A percentile compares a stretch with the other conserved stretches of the same genome.
Evolutionary conservation across 2,113 vertebrate species (phyloP).

Genomic region (Dunckerocampus dactyliophorus): DNA sequence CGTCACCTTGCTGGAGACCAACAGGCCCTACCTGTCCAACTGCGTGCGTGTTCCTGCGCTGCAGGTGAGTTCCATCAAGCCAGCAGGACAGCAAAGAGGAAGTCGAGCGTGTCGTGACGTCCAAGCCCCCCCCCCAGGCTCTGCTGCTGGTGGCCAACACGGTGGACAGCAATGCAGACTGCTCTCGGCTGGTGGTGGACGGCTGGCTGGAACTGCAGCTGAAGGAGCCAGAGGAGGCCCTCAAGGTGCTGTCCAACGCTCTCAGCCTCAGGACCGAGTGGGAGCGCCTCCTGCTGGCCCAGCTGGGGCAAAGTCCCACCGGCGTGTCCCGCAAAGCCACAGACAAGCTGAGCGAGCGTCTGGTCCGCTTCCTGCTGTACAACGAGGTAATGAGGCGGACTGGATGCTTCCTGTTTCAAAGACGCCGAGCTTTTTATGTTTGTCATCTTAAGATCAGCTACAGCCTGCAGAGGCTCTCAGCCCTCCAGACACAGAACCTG

Average conservation of each 20-base stretch:
- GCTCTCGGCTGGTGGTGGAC: slow-evolving; percentile 81
- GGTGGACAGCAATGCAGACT: slow-evolving; percentile 84
- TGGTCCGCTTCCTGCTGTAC: slow-evolving; percentile 78
- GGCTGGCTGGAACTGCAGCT: slow-evolving; percentile 84
- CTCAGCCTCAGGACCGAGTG: slow-evolving; percentile 75
- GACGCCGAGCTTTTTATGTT: neutral
- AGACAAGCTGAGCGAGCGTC: slow-evolving; percentile 64
- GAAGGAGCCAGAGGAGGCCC: slow-evolving; percentile 53
- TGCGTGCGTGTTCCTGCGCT: slow-evolving; percentile 80
- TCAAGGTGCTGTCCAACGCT: slow-evolving; percentile 68
- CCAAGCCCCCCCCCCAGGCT: slow-evolving; percentile 57
- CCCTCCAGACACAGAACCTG: slow-evolving; percentile 81
- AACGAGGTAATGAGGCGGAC: slow-evolving; percentile 64
- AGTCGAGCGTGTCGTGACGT: neutral
- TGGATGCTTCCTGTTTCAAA: neutral
- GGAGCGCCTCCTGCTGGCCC: slow-evolving; percentile 76
- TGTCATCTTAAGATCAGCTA: slow-evolving; percentile 72
- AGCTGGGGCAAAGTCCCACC: slow-evolving; percentile 55
- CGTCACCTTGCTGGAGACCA: slow-evolving; percentile 90
- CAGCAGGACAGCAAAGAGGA: neutral
- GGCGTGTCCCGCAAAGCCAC: slow-evolving; percentile 45
- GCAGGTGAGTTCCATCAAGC: slow-evolving; percentile 67
- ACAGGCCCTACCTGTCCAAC: slow-evolving; percentile 87
- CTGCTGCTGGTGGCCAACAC: slow-evolving; percentile 81
- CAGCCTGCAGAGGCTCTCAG: slow-evolving; percentile 75